These are phyloP conservation scores for Drosophila peninsularis DNA, from an alignment of 2,888 invertebrate species.

Conservation along the genomic window DNA sequence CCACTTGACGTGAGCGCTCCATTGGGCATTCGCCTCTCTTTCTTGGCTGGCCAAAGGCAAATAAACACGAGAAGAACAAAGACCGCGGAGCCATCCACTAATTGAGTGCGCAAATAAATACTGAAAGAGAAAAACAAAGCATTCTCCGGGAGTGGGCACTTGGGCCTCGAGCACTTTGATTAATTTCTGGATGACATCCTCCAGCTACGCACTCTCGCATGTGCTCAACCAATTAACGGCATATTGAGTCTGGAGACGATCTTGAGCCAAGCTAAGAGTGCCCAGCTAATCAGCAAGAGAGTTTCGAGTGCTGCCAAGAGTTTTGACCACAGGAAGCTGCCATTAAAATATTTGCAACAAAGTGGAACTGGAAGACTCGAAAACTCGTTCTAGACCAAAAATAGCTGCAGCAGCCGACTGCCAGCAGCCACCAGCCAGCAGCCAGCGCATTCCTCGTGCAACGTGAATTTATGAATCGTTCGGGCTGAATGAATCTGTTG, in stretches of 20 bases:
- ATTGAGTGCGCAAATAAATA: conserved; percentile 79
- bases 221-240: conserved; percentile 64
- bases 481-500: conserved; percentile 69
- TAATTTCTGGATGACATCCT: conserved; percentile 60
- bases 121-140: conserved; percentile 3
- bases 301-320: conserved; percentile 40
- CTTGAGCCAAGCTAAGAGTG: conserved; percentile 22
- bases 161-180: conserved; percentile 58
- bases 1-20: conserved; percentile 29
- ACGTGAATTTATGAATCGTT: conserved; percentile 73
- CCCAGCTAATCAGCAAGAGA: conserved; percentile 5
- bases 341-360: conserved; percentile 68
- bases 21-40: conserved; percentile 12
- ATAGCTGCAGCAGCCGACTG: conserved; percentile 40
- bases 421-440: conserved; percentile 1
- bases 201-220: conserved; percentile 29
- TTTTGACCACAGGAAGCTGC: conserved; percentile 74
- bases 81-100: conserved; percentile 47
- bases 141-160: conserved; percentile 43
- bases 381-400: conserved; percentile 74
- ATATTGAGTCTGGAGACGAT: conserved; percentile 43
- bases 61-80: conserved; percentile 67
- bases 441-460: conserved; percentile 47
- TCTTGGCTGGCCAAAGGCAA: conserved; percentile 43
- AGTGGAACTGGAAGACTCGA: conserved; percentile 18